These are phyloP conservation scores for Lepidocyrtinus sp. DNA, from an alignment of 2,888 invertebrate genomes.

Conservation along the genomic window DNA sequence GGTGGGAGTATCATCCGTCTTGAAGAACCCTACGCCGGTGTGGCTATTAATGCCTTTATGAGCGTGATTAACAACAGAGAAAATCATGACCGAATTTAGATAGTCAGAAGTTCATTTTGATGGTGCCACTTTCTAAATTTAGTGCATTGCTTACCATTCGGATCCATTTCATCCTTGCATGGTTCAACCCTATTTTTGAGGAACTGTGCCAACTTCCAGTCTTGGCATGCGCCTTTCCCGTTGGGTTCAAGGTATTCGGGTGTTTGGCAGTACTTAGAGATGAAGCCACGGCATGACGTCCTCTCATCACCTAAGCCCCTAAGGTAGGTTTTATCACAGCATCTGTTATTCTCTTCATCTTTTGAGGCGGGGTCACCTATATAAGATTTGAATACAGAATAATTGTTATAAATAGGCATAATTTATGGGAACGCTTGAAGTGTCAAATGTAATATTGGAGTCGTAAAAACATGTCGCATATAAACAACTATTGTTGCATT, in stretches of 20 bases:
- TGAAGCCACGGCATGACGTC: slow-evolving; percentile 65
- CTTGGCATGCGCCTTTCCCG: slow-evolving; percentile 51
- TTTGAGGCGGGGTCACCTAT: slow-evolving; percentile 26
- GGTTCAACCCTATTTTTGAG: slow-evolving; percentile 61
- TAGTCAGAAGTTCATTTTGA: not conserved
- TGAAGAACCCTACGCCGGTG: slow-evolving; percentile 63
- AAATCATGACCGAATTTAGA: not conserved
- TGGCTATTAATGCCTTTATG: slow-evolving; percentile 50
- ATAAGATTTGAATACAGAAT: no score
- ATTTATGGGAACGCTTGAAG: no score
- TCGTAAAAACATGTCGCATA: no score
- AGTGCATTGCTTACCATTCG: slow-evolving; percentile 52
- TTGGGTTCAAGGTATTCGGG: slow-evolving; percentile 39
- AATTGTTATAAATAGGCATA: no score
- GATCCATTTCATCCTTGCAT: slow-evolving; percentile 65
- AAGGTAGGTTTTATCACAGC: slow-evolving; percentile 64
- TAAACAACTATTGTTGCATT: no score
- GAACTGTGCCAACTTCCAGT: slow-evolving; percentile 65
- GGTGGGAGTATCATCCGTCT: slow-evolving; percentile 51
- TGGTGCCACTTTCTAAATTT: no score
- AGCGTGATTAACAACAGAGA: not conserved
- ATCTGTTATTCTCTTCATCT: slow-evolving; percentile 19
- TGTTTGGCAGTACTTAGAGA: slow-evolving; percentile 57
- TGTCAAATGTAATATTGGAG: no score
- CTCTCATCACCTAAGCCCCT: slow-evolving; percentile 62